These are phyloP conservation scores for Rapana venosa DNA, from an alignment of 2,888 invertebrate species.

Conservation along the genomic window DNA sequence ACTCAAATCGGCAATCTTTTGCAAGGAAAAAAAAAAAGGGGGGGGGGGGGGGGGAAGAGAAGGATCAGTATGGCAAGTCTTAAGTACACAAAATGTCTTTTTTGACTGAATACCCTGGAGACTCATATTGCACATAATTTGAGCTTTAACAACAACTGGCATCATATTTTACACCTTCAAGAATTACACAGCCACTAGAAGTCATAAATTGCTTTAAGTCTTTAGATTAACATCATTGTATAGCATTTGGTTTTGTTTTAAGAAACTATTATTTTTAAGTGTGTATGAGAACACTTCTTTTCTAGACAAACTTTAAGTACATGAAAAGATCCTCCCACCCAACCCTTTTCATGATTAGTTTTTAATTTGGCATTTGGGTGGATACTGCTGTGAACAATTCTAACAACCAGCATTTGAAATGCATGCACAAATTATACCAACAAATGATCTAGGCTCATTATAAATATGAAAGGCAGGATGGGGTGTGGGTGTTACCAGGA, in stretches of 20 bases:
- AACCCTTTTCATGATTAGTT: background rate
- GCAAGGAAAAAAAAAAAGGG: background rate
- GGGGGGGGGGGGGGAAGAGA: background rate
- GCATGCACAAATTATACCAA: no score
- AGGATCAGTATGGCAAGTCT: background rate
- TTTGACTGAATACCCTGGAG: conserved; percentile 31
- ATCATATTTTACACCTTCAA: background rate
- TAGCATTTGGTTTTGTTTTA: background rate
- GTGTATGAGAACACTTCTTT: background rate
- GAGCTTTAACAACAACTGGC: conserved; percentile 26
- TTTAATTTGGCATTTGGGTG: no score
- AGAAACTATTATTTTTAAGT: background rate
- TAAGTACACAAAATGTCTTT: conserved; percentile 26
- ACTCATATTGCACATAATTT: conserved; percentile 22
- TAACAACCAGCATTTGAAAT: no score
- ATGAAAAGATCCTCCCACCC: background rate
- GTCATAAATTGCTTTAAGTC: background rate
- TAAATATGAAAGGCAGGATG: no score
- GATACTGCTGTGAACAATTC: no score
- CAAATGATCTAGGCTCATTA: no score
- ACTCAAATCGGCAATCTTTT: no score
- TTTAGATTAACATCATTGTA: background rate
- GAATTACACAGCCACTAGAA: background rate
- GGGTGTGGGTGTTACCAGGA: no score
- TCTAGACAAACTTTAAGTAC: background rate